phyloP scores from a whole-genome alignment of 2,888 invertebrate genomes.

The Andrena flavipes region DNA sequence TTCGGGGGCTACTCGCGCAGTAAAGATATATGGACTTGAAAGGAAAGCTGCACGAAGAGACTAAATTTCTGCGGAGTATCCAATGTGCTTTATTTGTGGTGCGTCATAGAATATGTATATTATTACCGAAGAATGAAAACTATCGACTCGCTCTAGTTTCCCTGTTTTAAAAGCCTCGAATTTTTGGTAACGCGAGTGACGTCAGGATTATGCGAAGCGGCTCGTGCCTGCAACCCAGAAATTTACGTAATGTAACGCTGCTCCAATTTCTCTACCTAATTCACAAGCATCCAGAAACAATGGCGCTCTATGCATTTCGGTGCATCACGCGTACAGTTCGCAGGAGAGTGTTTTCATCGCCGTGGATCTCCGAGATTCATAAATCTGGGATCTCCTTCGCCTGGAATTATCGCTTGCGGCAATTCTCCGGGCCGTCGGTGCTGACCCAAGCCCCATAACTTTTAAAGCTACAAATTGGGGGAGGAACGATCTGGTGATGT shows the following conservation, averaged over 20 bases:
- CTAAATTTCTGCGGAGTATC: too few relatives aligned
- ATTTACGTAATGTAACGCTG: not conserved
- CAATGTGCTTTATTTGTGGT: too few relatives aligned
- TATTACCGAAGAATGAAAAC: not conserved
- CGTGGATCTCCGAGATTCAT: not conserved
- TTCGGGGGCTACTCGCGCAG: not conserved
- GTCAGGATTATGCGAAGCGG: not conserved
- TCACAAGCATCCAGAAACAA: not conserved
- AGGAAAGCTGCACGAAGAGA: too few relatives aligned
- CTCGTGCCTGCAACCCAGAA: not conserved
- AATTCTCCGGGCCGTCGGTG: conserved; percentile 18
- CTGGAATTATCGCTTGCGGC: conserved; percentile 2
- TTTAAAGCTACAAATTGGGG: conserved; percentile 34
- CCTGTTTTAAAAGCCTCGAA: not conserved
- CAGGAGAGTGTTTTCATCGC: not conserved
- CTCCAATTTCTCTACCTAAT: not conserved
- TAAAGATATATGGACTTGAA: not conserved
- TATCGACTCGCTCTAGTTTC: not conserved
- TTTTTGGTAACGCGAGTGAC: not conserved
- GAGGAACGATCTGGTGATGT: conserved; percentile 26
- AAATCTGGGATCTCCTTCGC: not conserved
- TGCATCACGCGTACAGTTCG: not conserved
- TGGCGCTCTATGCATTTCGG: too few relatives aligned
- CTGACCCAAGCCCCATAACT: conserved; percentile 2
- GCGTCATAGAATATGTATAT: not conserved